Evolutionary conservation across 53 echinoderm and acorn worm genomes (phyloP).

Genomic region (Glandiceps talaboti): DNA sequence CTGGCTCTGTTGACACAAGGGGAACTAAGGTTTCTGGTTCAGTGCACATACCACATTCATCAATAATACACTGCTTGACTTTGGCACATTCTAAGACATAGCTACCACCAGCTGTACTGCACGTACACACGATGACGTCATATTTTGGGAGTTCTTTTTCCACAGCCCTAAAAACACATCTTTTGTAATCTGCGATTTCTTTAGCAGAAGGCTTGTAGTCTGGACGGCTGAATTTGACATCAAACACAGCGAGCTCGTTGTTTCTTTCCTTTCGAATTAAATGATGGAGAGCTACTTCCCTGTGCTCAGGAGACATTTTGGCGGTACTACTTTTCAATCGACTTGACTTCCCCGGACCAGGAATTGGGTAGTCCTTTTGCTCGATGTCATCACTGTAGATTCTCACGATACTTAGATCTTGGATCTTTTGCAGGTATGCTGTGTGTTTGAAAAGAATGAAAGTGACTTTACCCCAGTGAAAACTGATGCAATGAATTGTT

Average conservation of each 20-base stretch:
- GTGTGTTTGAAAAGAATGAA: too few species aligned
- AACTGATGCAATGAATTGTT: too few species aligned
- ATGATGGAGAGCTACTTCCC: slow-evolving; percentile 39
- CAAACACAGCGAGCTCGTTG: slow-evolving; percentile 5
- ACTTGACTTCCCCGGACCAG: background rate
- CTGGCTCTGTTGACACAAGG: slow-evolving; percentile 25
- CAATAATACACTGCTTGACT: slow-evolving; percentile 40
- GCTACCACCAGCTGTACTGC: slow-evolving; percentile 32
- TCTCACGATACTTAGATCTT: slow-evolving; percentile 22
- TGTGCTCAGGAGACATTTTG: slow-evolving; percentile 10
- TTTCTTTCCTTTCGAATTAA: slow-evolving; percentile 26
- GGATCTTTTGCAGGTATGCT: background rate
- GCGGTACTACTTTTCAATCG: background rate
- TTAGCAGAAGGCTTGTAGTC: background rate
- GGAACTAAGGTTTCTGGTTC: slow-evolving; percentile 58
- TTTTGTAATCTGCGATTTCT: slow-evolving; percentile 19
- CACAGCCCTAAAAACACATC: slow-evolving; percentile 13
- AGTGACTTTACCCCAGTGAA: too few species aligned
- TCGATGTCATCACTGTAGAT: slow-evolving; percentile 55
- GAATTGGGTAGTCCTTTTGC: slow-evolving; percentile 25
- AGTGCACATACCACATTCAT: slow-evolving; percentile 58
- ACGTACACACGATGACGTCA: slow-evolving; percentile 57
- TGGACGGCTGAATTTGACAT: slow-evolving; percentile 2
- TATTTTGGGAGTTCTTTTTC: slow-evolving; percentile 24
- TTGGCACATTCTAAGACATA: slow-evolving; percentile 1